A percentile compares a stretch with the other conserved stretches of the same genome.
phyloP scores from a whole-genome alignment of 2,113 vertebrate genomes.

The Chaenocephalus aceratus region DNA sequence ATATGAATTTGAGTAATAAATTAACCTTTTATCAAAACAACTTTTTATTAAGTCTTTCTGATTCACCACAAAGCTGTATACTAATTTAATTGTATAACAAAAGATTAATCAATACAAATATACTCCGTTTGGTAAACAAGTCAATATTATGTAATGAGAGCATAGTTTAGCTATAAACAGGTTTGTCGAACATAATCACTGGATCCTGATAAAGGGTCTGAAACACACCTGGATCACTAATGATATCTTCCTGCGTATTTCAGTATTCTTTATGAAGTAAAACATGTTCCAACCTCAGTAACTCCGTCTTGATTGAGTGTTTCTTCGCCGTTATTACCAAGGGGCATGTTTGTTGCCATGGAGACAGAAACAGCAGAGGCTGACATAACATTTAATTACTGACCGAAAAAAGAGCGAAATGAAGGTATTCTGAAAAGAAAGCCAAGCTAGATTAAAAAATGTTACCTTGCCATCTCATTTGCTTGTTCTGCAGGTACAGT shows the following conservation, averaged over 20 bases:
- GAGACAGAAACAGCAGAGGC: constrained; percentile 56
- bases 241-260: constrained; percentile 16
- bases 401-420: constrained; percentile 63
- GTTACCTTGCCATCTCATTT: constrained; percentile 33
- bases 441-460: constrained; percentile 31
- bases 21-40: neutral
- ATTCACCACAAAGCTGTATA: neutral
- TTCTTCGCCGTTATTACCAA: constrained; percentile 56
- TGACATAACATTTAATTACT: constrained; percentile 61
- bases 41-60: neutral
- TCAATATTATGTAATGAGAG: neutral
- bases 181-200: neutral
- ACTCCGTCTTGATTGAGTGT: constrained; percentile 57
- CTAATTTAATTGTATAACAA: neutral
- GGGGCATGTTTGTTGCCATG: constrained; percentile 69
- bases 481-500: constrained; percentile 13
- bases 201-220: neutral
- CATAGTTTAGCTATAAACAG: neutral
- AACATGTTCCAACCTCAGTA: constrained; percentile 31
- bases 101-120: neutral
- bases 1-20: neutral
- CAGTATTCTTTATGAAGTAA: constrained; percentile 27
- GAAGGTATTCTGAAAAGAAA: constrained; percentile 4
- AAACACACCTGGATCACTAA: neutral
- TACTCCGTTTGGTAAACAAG: neutral